A percentile compares a stretch with the other conserved stretches of the same genome.
Conservation (phyloP, 1,140 invertebrate genomes). For the Aphelenchoides besseyi region DNA sequence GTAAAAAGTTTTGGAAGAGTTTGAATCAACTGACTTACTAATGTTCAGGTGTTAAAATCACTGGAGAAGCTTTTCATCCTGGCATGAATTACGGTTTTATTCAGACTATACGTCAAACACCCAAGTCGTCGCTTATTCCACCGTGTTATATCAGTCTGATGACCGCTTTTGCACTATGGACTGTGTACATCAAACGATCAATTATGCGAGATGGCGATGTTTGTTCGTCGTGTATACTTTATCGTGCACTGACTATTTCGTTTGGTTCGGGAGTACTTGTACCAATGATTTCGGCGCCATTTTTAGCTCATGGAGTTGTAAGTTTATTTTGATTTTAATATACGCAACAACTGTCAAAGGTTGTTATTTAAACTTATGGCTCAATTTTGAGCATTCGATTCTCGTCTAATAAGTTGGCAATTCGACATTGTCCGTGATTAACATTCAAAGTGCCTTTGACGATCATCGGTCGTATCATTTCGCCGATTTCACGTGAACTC, state of each 20-base stretch:
- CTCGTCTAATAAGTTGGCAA: conserved; percentile 1
- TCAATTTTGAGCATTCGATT: neutral
- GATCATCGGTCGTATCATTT: neutral
- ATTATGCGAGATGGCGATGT: neutral
- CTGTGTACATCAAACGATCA: neutral
- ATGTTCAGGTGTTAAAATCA: neutral
- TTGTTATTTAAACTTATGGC: conserved; percentile 9
- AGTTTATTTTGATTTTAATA: neutral
- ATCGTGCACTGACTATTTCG: neutral
- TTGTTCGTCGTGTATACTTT: neutral
- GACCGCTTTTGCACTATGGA: neutral
- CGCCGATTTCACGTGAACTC: neutral
- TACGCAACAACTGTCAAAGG: no score
- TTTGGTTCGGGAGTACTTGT: neutral
- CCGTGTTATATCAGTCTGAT: neutral
- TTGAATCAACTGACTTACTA: no score
- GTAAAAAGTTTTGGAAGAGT: conserved; percentile 7
- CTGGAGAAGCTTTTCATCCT: neutral
- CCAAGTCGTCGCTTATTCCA: neutral
- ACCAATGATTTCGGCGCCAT: neutral
- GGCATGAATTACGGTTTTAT: neutral
- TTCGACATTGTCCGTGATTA: neutral
- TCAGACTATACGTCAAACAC: neutral
- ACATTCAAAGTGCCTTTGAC: neutral
- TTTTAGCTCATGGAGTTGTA: neutral